Percentiles rank a stretch among this genome's conserved stretches.
These are phyloP conservation scores for Oxyscelio sp. DNA, from an alignment of 2,888 invertebrate genomes.

Conservation along the genomic window DNA sequence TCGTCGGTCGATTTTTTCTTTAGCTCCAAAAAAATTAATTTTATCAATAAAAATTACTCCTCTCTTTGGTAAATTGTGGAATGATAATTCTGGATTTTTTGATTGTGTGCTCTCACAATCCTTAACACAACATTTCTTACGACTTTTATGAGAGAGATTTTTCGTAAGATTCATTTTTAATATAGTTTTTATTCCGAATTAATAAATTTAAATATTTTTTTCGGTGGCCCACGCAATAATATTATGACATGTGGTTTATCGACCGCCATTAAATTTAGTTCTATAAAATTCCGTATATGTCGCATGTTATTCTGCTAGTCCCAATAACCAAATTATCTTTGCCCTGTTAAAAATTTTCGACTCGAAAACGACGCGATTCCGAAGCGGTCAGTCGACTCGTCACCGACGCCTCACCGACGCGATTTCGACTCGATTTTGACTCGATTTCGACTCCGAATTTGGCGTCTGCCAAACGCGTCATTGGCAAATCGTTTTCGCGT, in stretches of 20 bases:
- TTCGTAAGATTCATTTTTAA: slow-evolving; percentile 3
- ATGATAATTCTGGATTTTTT: slow-evolving; percentile 34
- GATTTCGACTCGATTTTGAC: too few relatives aligned
- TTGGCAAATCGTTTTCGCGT: too few relatives aligned
- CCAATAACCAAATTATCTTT: too few relatives aligned
- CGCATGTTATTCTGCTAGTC: too few relatives aligned
- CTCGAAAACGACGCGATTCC: too few relatives aligned
- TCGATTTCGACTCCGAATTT: too few relatives aligned
- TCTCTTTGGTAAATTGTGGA: slow-evolving; percentile 36
- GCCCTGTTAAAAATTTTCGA: too few relatives aligned
- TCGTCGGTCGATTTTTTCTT: too few relatives aligned
- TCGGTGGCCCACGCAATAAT: background rate
- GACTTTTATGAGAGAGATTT: background rate
- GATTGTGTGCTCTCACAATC: slow-evolving; percentile 15
- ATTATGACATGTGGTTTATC: background rate
- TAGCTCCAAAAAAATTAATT: slow-evolving; percentile 30
- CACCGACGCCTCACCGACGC: too few relatives aligned
- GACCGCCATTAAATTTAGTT: slow-evolving; percentile 10
- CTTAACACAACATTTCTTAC: slow-evolving; percentile 29
- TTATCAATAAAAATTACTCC: slow-evolving; percentile 32
- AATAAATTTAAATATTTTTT: slow-evolving; percentile 4
- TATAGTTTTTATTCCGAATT: background rate
- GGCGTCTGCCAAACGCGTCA: too few relatives aligned
- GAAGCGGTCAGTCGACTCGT: too few relatives aligned
- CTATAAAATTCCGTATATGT: background rate